Evolutionary conservation across 1,140 invertebrate genomes (phyloP), one percentile per base, ranked within the genome.

Genomic region (Sarcophaga bullata): DNA sequence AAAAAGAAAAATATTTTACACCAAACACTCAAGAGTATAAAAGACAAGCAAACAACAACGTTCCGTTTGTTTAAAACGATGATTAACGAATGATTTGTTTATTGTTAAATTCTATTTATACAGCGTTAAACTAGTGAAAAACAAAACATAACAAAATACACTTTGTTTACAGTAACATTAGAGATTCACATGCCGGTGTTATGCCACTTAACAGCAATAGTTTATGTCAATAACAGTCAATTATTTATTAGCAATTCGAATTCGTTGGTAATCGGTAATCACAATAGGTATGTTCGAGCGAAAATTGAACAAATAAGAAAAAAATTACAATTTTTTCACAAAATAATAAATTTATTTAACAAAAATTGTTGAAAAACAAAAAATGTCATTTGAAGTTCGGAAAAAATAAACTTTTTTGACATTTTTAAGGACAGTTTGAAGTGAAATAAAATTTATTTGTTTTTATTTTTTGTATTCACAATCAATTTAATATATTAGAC

Each of bases 141-240:
- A 62, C n/a, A 68, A 25, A 68, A 68, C 25, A 68, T 19, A 68
- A 52, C 10, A 68, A 37, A 68, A 68, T 68, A 19, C 62, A 19
- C n/a, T 68, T 62, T 17, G 9, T 68, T 68, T 68, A 68, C 62
- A n/a, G 62, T 68, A 68, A 68, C 62, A 68, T 68, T 15, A 68
- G 17, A 37, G 25, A 37, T 37, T 37, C 25, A 37, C 25, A 37
- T 25, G 6, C 6, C 17, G 17, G 62, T 19, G 13, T 1, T 52
- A 13, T 52, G 1, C 6, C n/a, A 17, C 8, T 19, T 6, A 68
- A 68, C n/a, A 68, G 52, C 52, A 58, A 1, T 58, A 15, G 7
- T n/a, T 58, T 7, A 58, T 58, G 54, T 58, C 15, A 37, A 37
- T 58, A 58, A 58, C 54, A 58, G 54, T n/a, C 7, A 15, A 37